phyloP scores from a whole-genome alignment of 2,113 vertebrate species.

The Papio anubis region DNA sequence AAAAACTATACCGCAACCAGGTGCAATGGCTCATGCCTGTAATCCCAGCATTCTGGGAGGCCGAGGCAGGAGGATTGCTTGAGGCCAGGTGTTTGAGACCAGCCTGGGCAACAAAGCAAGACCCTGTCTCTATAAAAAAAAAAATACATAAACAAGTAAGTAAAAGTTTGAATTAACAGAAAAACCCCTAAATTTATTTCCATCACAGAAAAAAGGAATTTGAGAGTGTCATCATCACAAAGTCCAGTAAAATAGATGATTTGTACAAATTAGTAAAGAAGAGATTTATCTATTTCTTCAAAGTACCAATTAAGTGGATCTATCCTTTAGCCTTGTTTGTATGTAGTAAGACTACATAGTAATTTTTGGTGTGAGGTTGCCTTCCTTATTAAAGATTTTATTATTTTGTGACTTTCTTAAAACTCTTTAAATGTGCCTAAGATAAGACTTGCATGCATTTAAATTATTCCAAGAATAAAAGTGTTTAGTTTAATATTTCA shows the following conservation, averaged over 20 bases:
- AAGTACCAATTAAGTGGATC: background rate
- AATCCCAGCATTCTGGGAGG: too few relatives aligned
- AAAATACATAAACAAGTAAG: too few relatives aligned
- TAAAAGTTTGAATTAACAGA: background rate
- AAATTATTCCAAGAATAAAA: constrained; percentile 22
- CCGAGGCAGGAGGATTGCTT: too few relatives aligned
- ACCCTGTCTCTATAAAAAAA: too few relatives aligned
- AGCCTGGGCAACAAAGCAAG: too few relatives aligned
- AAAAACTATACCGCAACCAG: background rate
- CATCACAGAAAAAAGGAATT: background rate
- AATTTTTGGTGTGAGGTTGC: background rate
- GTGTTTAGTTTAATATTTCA: background rate
- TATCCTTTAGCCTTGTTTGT: background rate
- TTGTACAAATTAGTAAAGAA: background rate
- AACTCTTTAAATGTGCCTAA: background rate
- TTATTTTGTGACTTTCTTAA: background rate
- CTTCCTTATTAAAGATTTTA: constrained; percentile 17
- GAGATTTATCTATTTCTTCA: background rate
- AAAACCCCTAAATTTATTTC: background rate
- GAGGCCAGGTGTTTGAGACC: too few relatives aligned
- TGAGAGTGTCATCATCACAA: background rate
- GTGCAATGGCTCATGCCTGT: too few relatives aligned
- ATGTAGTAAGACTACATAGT: background rate
- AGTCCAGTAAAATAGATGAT: background rate
- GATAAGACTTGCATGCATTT: background rate